Evolutionary conservation across 2,113 vertebrate genomes (phyloP).

Genomic region (Hucho hucho): DNA sequence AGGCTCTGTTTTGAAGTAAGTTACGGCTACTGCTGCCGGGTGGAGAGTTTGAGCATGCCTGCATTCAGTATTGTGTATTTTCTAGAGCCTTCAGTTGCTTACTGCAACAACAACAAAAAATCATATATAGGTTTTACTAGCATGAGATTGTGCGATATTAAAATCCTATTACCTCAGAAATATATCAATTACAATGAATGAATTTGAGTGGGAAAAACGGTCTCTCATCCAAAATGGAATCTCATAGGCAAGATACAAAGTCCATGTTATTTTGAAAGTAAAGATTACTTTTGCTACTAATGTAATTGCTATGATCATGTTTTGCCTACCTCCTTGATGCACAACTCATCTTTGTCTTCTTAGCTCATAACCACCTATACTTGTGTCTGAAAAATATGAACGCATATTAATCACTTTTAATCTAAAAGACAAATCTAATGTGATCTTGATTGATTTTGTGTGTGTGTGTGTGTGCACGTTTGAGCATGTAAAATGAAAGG

Average conservation of each 20-base stretch:
- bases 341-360: slow-evolving; percentile 18
- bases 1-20: background rate
- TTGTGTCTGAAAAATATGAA: background rate
- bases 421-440: slow-evolving; percentile 4
- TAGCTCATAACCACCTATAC: slow-evolving; percentile 20
- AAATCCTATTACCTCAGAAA: slow-evolving; percentile 19
- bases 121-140: slow-evolving; percentile 5
- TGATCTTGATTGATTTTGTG: background rate
- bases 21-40: background rate
- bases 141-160: slow-evolving; percentile 7
- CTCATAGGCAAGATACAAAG: background rate
- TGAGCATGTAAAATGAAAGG: slow-evolving; percentile 19
- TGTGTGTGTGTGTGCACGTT: slow-evolving; percentile 4
- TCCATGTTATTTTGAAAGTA: background rate
- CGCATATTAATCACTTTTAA: background rate
- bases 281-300: background rate
- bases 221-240: slow-evolving; percentile 8
- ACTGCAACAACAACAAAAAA: background rate
- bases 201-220: background rate
- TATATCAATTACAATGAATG: background rate
- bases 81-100: slow-evolving; percentile 1
- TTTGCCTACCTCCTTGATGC: slow-evolving; percentile 22
- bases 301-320: slow-evolving; percentile 4
- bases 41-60: slow-evolving; percentile 4
- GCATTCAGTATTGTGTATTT: background rate